phyloP scores from a whole-genome alignment of 2,113 vertebrate species.

The Terrapene triunguis region DNA sequence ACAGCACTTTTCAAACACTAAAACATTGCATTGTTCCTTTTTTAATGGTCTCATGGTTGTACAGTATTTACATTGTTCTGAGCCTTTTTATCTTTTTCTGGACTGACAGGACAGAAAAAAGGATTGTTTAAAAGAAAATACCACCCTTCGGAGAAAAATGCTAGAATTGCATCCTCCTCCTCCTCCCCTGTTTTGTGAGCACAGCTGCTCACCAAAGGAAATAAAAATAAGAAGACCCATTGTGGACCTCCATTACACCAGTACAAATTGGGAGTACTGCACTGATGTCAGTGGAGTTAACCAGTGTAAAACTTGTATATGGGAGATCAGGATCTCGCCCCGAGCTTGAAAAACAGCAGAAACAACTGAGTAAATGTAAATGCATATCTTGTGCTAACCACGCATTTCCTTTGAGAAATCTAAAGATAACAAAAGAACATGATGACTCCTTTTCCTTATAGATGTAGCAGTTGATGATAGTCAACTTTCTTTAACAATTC shows the following conservation, averaged over 20 bases:
- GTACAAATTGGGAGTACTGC: neutral
- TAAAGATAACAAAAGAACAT: neutral
- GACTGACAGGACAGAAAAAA: neutral
- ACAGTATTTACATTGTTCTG: neutral
- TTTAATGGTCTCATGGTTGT: neutral
- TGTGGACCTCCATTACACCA: neutral
- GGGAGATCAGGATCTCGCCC: neutral
- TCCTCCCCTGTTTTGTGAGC: neutral
- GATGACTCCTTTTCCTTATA: neutral
- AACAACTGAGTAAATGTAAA: neutral
- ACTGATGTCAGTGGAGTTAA: neutral
- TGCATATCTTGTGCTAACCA: neutral
- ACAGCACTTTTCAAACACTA: neutral
- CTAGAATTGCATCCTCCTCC: neutral
- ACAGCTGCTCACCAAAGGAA: neutral
- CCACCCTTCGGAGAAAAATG: neutral
- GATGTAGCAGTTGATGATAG: neutral
- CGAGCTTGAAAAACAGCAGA: neutral
- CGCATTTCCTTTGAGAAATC: neutral
- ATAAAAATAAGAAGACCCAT: neutral
- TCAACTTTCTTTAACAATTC: neutral
- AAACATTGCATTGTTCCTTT: neutral
- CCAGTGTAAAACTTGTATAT: neutral
- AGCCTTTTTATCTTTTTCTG: neutral
- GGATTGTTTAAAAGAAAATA: neutral